phyloP scores from a whole-genome alignment of 2,113 vertebrate genomes.

The Aplodontia rufa region DNA sequence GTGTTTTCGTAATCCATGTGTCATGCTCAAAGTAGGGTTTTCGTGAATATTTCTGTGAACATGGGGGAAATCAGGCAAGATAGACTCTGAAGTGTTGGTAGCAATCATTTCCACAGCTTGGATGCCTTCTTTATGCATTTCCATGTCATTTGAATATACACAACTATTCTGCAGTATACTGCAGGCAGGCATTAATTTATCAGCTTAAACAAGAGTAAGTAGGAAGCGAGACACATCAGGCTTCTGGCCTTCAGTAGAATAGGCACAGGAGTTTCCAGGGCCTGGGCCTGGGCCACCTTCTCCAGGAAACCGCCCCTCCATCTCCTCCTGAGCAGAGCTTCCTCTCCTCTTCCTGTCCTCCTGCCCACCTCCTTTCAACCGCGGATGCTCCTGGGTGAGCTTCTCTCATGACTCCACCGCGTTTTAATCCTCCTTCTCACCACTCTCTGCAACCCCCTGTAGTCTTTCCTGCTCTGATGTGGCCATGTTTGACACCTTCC shows the following conservation, averaged over 20 bases:
- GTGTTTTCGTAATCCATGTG: not conserved
- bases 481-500: not conserved
- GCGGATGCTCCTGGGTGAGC: not conserved
- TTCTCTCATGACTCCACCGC: not conserved
- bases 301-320: not conserved
- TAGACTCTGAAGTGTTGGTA: not conserved
- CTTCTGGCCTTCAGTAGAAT: not conserved
- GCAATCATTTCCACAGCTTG: not conserved
- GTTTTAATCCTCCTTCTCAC: not conserved
- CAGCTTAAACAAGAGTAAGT: slow-evolving; percentile 47
- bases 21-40: not conserved
- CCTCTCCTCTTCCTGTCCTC: not conserved
- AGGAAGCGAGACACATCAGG: too few relatives aligned
- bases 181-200: not conserved
- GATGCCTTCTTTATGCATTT: not conserved
- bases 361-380: not conserved
- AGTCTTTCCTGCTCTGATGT: not conserved
- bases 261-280: not conserved
- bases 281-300: not conserved
- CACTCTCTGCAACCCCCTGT: not conserved
- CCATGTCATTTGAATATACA: not conserved
- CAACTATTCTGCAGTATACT: not conserved
- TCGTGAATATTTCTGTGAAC: not conserved
- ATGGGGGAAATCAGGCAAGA: not conserved
- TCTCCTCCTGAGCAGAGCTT: not conserved